Conservation (phyloP, 1,140 invertebrate species). For the Drosophila triauraria region DNA sequence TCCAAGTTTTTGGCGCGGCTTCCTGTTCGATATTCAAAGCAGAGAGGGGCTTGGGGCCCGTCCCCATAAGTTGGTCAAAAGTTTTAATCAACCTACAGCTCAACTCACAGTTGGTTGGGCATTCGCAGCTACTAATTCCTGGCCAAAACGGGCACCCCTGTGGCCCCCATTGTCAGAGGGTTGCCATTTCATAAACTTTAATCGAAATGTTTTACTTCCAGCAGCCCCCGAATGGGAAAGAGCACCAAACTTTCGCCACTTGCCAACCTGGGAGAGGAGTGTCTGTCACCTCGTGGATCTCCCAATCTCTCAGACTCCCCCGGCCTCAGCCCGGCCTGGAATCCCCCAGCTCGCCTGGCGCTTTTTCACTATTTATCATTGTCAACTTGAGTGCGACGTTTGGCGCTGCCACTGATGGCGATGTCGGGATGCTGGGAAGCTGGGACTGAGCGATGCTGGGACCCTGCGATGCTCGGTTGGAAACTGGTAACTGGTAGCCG, state of each 20-base stretch:
- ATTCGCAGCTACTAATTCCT: constrained; percentile 62
- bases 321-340: background rate
- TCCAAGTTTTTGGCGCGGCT: constrained; percentile 35
- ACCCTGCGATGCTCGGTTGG: constrained; percentile 20
- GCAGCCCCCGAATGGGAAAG: constrained; percentile 41
- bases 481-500: constrained; percentile 47
- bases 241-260: constrained; percentile 76
- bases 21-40: constrained; percentile 71
- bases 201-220: constrained; percentile 83
- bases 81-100: constrained; percentile 77
- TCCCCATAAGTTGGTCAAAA: constrained; percentile 61
- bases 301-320: constrained; percentile 1
- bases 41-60: constrained; percentile 8
- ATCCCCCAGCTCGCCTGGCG: constrained; percentile 60
- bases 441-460: constrained; percentile 16
- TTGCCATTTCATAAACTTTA: constrained; percentile 81
- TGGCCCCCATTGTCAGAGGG: constrained; percentile 26
- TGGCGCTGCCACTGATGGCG: constrained; percentile 67
- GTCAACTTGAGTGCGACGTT: constrained; percentile 83
- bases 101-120: constrained; percentile 42
- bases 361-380: constrained; percentile 84
- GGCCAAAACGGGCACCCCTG: constrained; percentile 26
- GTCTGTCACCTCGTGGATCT: constrained; percentile 44
- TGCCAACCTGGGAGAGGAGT: constrained; percentile 55
- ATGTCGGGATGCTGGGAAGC: constrained; percentile 23